A percentile compares a stretch with the other conserved stretches of the same genome.
These are phyloP conservation scores for Drosophila silvestris DNA, from an alignment of 2,888 invertebrate species.

Conservation along the genomic window DNA sequence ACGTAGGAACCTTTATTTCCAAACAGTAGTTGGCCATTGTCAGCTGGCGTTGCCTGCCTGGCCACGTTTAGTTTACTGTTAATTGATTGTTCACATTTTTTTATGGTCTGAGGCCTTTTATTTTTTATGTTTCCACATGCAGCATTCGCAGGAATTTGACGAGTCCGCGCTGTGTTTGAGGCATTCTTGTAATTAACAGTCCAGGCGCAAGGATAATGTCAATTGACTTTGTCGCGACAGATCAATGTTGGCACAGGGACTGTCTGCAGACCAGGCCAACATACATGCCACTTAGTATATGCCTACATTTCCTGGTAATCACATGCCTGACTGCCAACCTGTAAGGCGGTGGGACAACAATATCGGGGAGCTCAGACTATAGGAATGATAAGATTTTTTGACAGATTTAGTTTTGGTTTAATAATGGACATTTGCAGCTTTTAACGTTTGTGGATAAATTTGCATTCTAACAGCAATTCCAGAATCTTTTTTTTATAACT, in stretches of 20 bases:
- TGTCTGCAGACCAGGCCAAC: slow-evolving; percentile 38
- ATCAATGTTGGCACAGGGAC: slow-evolving; percentile 57
- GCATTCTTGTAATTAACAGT: slow-evolving; percentile 66
- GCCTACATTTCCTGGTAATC: slow-evolving; percentile 55
- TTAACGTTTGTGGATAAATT: neutral
- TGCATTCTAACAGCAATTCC: neutral
- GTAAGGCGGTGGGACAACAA: neutral
- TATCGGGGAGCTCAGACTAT: neutral
- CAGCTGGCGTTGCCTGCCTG: slow-evolving; percentile 50
- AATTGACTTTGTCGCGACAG: slow-evolving; percentile 75
- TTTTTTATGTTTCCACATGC: slow-evolving; percentile 18
- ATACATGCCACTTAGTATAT: slow-evolving; percentile 6
- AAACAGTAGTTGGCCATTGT: slow-evolving; percentile 75
- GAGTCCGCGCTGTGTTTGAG: slow-evolving; percentile 50
- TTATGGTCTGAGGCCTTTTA: slow-evolving; percentile 53
- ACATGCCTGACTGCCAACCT: slow-evolving; percentile 29
- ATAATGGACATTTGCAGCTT: neutral
- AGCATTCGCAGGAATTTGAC: slow-evolving; percentile 62
- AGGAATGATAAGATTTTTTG: neutral
- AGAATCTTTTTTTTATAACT: neutral
- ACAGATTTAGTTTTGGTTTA: neutral
- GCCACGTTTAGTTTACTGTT: slow-evolving; percentile 59
- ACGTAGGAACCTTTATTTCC: slow-evolving; percentile 19
- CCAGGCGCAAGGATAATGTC: slow-evolving; percentile 63
- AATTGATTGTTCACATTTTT: slow-evolving; percentile 72